Percentiles rank a stretch among this genome's conserved stretches.
These are phyloP conservation scores for Astropecten irregularis DNA, from an alignment of 53 echinoderm and acorn worm genomes.

Conservation along the genomic window DNA sequence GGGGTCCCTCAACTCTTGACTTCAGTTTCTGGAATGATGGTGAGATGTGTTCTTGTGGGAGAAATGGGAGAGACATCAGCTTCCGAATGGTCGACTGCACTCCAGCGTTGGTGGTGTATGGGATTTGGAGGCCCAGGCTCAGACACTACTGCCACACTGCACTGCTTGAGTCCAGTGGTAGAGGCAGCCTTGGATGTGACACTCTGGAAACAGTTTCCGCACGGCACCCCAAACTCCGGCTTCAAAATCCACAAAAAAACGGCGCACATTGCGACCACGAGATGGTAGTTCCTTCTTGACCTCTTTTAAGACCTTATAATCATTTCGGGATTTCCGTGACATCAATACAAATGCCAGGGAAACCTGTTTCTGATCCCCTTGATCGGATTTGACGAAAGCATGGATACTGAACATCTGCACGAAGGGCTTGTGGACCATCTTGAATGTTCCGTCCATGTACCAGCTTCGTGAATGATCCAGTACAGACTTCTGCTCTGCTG, in stretches of 20 bases:
- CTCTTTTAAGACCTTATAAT: slow-evolving; percentile 40
- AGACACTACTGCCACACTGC: slow-evolving; percentile 49
- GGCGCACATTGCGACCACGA: background rate
- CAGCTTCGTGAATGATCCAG: background rate
- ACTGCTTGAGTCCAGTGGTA: slow-evolving; percentile 51
- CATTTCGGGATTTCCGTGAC: slow-evolving; percentile 25
- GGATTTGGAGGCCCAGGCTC: background rate
- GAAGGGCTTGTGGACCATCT: slow-evolving; percentile 32
- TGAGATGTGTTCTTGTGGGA: slow-evolving; percentile 20
- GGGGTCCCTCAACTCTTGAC: background rate
- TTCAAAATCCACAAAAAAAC: background rate
- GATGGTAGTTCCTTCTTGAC: background rate
- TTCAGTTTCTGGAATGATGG: background rate
- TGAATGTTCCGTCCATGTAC: slow-evolving; percentile 54
- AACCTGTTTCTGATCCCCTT: slow-evolving; percentile 48
- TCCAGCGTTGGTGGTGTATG: slow-evolving; percentile 3
- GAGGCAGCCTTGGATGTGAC: slow-evolving; percentile 24
- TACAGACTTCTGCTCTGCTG: background rate
- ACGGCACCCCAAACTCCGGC: background rate
- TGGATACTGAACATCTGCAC: slow-evolving; percentile 41
- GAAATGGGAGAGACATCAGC: slow-evolving; percentile 52
- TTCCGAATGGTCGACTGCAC: background rate
- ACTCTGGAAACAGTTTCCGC: background rate
- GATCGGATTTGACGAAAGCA: slow-evolving; percentile 26
- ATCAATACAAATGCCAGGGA: slow-evolving; percentile 26